Percentiles rank a stretch among this genome's conserved stretches.
Conservation (phyloP, 2,113 vertebrate genomes). For the Mirounga angustirostris region DNA sequence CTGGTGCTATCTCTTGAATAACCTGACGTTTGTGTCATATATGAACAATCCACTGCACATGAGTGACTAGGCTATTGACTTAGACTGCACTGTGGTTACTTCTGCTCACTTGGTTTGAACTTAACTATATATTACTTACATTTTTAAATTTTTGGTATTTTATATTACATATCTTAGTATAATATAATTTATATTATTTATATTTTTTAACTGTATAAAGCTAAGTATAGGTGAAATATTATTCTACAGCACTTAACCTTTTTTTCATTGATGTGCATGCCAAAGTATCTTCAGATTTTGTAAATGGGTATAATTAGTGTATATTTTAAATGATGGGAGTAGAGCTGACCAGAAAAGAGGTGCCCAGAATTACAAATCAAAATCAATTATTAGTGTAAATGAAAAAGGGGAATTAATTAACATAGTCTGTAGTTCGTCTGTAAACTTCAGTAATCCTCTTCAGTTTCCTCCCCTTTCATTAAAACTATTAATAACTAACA, state of each 20-base stretch:
- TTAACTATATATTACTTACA: not conserved
- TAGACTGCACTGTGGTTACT: not conserved
- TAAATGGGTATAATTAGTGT: not conserved
- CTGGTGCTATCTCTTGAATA: not conserved
- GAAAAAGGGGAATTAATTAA: not conserved
- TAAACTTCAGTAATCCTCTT: slow-evolving; percentile 11
- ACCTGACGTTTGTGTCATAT: not conserved
- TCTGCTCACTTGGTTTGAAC: not conserved
- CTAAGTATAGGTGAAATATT: not conserved
- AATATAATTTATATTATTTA: not conserved
- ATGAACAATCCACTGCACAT: not conserved
- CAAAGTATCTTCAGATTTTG: not conserved
- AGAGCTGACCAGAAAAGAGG: not conserved
- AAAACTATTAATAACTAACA: slow-evolving; percentile 61
- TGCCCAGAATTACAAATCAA: slow-evolving; percentile 1
- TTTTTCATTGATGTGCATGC: not conserved
- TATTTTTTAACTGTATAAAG: not conserved
- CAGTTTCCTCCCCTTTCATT: slow-evolving; percentile 52
- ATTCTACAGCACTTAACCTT: not conserved
- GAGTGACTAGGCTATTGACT: not conserved
- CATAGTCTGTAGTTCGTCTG: not conserved
- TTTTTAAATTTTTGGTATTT: not conserved
- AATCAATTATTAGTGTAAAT: not conserved
- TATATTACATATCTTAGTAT: not conserved
- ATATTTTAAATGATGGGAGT: not conserved